These are phyloP conservation scores for Palythoa grandiflora DNA, from an alignment of 92 coral and sea anemone species.

Conservation along the genomic window DNA sequence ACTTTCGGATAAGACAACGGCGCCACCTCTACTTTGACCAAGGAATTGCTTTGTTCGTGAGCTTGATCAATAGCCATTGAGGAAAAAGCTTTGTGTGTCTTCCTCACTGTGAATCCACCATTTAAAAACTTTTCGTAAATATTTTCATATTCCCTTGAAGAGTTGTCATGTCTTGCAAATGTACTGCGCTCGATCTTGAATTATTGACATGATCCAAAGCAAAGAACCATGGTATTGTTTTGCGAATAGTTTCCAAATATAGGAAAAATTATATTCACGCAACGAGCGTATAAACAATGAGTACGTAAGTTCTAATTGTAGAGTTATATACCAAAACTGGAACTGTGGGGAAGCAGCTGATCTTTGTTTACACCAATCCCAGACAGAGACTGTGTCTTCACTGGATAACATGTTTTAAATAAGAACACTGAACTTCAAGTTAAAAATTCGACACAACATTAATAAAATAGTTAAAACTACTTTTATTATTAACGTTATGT, in stretches of 20 bases:
- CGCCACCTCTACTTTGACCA: constrained; percentile 61
- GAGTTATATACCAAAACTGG: constrained; percentile 63
- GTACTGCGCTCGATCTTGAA: constrained; percentile 51
- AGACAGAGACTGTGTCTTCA: not conserved
- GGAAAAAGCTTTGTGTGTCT: constrained; percentile 37
- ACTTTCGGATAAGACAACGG: constrained; percentile 54
- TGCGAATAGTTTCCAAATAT: constrained; percentile 31
- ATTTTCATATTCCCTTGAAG: constrained; percentile 10
- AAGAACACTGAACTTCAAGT: too few species aligned
- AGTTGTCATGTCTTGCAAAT: constrained; percentile 53
- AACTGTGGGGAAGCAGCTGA: constrained; percentile 51
- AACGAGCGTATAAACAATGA: constrained; percentile 19
- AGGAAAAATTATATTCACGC: constrained; percentile 14
- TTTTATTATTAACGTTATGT: too few species aligned
- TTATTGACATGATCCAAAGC: constrained; percentile 58
- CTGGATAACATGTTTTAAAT: too few species aligned
- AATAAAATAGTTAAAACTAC: too few species aligned
- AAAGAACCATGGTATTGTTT: constrained; percentile 56
- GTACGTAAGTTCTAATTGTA: constrained; percentile 51
- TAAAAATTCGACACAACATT: too few species aligned
- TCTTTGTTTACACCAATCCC: constrained; percentile 40
- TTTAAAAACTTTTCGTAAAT: constrained; percentile 17
- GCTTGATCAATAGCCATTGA: constrained; percentile 50
- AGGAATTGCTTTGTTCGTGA: constrained; percentile 54
- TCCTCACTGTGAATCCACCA: not conserved